A percentile compares a stretch with the other conserved stretches of the same genome.
Evolutionary conservation across 2,888 invertebrate species (phyloP).

Genomic region (Spodoptera exigua): DNA sequence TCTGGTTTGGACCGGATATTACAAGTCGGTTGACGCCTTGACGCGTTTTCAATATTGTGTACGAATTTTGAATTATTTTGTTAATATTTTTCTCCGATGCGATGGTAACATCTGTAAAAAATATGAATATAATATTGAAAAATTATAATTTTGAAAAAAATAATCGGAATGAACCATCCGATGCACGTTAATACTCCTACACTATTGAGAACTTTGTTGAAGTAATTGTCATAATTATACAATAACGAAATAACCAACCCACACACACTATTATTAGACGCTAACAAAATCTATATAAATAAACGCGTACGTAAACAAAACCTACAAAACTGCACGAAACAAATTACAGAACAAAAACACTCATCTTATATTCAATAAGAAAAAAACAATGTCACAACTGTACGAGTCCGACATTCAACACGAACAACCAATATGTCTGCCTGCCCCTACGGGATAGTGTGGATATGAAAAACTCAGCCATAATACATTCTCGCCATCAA

Average conservation of each 20-base stretch:
- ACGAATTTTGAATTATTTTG: constrained; percentile 39
- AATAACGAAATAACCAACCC: not conserved
- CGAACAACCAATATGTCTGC: constrained; percentile 40
- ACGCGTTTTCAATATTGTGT: constrained; percentile 53
- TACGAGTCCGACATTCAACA: constrained; percentile 8
- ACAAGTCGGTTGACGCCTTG: constrained; percentile 62
- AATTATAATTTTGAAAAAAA: too few relatives aligned
- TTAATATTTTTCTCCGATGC: constrained; percentile 12
- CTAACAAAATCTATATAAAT: too few relatives aligned
- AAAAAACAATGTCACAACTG: constrained; percentile 22
- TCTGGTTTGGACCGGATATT: constrained; percentile 73
- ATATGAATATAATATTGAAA: too few relatives aligned
- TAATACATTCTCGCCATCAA: constrained; percentile 39
- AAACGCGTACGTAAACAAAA: not conserved
- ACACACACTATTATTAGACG: too few relatives aligned
- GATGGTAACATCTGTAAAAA: not conserved
- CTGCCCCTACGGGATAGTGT: constrained; percentile 30
- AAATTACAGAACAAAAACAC: constrained; percentile 28
- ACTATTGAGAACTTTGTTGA: not conserved
- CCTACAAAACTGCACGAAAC: constrained; percentile 2
- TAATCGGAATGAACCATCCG: too few relatives aligned
- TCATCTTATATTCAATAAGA: constrained; percentile 18
- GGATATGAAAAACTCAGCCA: constrained; percentile 30
- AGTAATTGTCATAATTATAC: too few relatives aligned
- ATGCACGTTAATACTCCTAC: too few relatives aligned